These are phyloP conservation scores for Sebastes itinus DNA, from an alignment of 2,797 vertebrate species.

Conservation along the genomic window DNA sequence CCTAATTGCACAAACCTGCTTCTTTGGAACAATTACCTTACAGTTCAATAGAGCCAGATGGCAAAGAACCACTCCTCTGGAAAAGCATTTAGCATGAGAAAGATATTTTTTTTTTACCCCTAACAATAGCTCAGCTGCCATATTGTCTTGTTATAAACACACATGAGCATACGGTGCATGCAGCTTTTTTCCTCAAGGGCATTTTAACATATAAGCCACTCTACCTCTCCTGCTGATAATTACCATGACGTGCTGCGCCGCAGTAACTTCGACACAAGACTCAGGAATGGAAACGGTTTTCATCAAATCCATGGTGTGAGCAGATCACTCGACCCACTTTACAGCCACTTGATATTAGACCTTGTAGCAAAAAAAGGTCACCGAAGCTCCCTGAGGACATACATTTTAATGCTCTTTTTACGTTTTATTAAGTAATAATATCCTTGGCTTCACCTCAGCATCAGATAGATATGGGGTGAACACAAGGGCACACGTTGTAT, in stretches of 20 bases:
- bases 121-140: slow-evolving; percentile 16
- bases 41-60: slow-evolving; percentile 55
- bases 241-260: not conserved
- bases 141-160: slow-evolving; percentile 21
- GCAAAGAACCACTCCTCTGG: slow-evolving; percentile 1
- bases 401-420: slow-evolving; percentile 38
- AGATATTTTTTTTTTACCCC: slow-evolving; percentile 6
- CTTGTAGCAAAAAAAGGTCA: slow-evolving; percentile 22
- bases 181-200: slow-evolving; percentile 36
- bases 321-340: slow-evolving; percentile 45
- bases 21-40: slow-evolving; percentile 24
- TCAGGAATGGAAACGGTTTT: not conserved
- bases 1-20: slow-evolving; percentile 27
- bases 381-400: slow-evolving; percentile 17
- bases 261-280: slow-evolving; percentile 2
- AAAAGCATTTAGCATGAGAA: slow-evolving; percentile 13
- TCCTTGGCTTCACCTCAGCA: slow-evolving; percentile 17
- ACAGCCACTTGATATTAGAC: slow-evolving; percentile 18
- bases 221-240: slow-evolving; percentile 20
- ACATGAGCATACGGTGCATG: slow-evolving; percentile 11
- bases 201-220: slow-evolving; percentile 8
- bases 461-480: slow-evolving; percentile 2
- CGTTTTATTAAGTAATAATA: slow-evolving; percentile 51
- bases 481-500: not conserved
- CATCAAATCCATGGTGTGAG: slow-evolving; percentile 29